Conservation (phyloP, 1,140 invertebrate species). For the Oryctes rhinoceros region DNA sequence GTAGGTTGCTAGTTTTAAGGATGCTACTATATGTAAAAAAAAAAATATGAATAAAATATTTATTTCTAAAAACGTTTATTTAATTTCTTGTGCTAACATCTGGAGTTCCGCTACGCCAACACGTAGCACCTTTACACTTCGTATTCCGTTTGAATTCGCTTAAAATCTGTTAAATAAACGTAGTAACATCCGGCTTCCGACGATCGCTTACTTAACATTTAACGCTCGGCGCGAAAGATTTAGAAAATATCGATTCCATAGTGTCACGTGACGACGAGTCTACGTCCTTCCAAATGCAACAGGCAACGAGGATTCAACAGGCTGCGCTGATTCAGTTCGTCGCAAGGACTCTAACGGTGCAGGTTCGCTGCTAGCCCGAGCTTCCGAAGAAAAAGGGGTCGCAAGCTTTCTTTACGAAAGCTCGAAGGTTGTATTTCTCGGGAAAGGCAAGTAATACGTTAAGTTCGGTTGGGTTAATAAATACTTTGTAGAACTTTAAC, state of each 20-base stretch:
- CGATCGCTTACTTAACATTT: no score
- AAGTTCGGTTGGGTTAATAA: not conserved
- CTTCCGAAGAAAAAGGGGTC: no score
- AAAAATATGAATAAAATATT: constrained; percentile 19
- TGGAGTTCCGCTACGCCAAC: no score
- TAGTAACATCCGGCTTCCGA: no score
- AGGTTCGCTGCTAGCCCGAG: not conserved
- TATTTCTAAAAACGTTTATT: not conserved
- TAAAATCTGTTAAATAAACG: no score
- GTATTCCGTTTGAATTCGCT: no score
- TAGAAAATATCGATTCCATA: constrained; percentile 2
- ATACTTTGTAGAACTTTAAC: no score
- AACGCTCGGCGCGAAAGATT: no score
- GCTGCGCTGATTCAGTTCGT: not conserved
- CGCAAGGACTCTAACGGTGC: not conserved
- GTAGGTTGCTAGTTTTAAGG: not conserved
- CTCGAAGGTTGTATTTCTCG: not conserved
- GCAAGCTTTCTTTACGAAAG: not conserved
- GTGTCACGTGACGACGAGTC: not conserved
- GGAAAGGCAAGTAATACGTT: no score
- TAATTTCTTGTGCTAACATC: no score
- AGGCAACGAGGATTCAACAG: constrained; percentile 26
- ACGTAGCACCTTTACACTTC: no score
- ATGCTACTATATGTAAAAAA: constrained; percentile 11
- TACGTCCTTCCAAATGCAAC: constrained; percentile 8